Percentiles rank a stretch among this genome's conserved stretches.
phyloP scores from a whole-genome alignment of 2,888 invertebrate species.

The Yponomeuta cagnagella region DNA sequence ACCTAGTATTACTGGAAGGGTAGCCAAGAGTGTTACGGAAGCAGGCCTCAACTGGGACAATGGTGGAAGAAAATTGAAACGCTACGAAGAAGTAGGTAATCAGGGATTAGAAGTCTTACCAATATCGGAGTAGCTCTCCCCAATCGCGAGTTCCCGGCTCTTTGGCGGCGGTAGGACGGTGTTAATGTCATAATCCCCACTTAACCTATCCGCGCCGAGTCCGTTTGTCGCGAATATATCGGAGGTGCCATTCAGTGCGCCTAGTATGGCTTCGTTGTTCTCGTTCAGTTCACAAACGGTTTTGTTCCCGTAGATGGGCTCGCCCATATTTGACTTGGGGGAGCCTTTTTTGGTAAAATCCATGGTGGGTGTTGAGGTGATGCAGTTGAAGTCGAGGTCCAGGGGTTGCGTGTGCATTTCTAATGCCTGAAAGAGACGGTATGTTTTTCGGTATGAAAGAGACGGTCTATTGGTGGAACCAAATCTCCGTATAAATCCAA shows the following conservation, averaged over 20 bases:
- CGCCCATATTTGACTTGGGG: constrained; percentile 58
- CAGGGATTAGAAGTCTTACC: constrained; percentile 38
- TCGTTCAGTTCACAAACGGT: constrained; percentile 61
- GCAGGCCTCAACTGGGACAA: too few species aligned
- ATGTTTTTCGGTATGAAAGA: background rate
- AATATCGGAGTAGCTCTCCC: constrained; percentile 72
- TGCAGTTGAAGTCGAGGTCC: constrained; percentile 69
- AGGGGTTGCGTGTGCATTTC: constrained; percentile 67
- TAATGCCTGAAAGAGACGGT: constrained; percentile 43
- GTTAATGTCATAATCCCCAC: constrained; percentile 69
- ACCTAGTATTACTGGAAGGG: background rate
- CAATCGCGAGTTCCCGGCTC: constrained; percentile 67
- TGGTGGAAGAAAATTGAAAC: too few species aligned
- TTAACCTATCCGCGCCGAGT: constrained; percentile 53
- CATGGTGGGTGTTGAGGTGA: constrained; percentile 62
- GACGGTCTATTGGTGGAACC: too few species aligned
- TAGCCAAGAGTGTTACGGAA: background rate
- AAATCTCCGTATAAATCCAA: too few species aligned
- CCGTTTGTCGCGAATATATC: constrained; percentile 65
- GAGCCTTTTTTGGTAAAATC: constrained; percentile 65
- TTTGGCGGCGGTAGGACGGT: constrained; percentile 68
- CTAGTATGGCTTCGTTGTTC: constrained; percentile 55
- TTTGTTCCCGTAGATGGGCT: constrained; percentile 70
- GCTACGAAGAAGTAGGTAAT: background rate
- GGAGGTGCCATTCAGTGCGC: constrained; percentile 55